These are phyloP conservation scores for Agrenia bidenticulata DNA, from an alignment of 2,888 invertebrate genomes.

Conservation along the genomic window DNA sequence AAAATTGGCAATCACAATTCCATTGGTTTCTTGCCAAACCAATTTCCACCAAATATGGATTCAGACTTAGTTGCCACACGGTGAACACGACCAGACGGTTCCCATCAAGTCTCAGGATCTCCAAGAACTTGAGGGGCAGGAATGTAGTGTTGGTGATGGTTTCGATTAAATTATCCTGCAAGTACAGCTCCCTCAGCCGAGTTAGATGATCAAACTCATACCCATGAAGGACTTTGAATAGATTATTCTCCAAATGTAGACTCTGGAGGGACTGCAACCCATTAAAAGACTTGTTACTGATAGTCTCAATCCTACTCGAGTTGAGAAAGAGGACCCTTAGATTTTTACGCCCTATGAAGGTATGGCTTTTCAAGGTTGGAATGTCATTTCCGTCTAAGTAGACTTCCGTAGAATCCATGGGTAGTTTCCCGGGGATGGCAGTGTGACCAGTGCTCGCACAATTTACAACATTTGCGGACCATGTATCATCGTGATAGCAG, in stretches of 20 bases:
- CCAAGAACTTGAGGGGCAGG: slow-evolving; percentile 72
- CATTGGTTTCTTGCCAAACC: slow-evolving; percentile 81
- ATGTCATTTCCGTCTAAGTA: slow-evolving; percentile 80
- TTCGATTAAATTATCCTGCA: slow-evolving; percentile 73
- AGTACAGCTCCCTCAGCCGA: slow-evolving; percentile 70
- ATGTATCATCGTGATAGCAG: slow-evolving; percentile 83
- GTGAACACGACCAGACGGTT: slow-evolving; percentile 78
- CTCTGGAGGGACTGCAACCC: slow-evolving; percentile 72
- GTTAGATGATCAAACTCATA: slow-evolving; percentile 76
- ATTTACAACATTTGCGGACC: slow-evolving; percentile 81
- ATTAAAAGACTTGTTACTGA: slow-evolving; percentile 80
- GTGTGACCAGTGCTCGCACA: slow-evolving; percentile 68
- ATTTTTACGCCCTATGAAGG: slow-evolving; percentile 82
- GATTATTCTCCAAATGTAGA: slow-evolving; percentile 75
- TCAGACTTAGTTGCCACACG: slow-evolving; percentile 72
- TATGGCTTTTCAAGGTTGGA: slow-evolving; percentile 76
- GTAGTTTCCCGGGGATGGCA: slow-evolving; percentile 74
- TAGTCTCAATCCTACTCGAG: slow-evolving; percentile 72
- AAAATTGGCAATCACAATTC: slow-evolving; percentile 87
- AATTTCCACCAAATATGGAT: slow-evolving; percentile 70
- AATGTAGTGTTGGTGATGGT: slow-evolving; percentile 80
- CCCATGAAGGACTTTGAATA: slow-evolving; percentile 69
- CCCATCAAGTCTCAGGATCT: slow-evolving; percentile 74
- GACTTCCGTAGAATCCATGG: slow-evolving; percentile 86
- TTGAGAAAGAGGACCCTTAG: slow-evolving; percentile 75